These are phyloP conservation scores for Polydrusus tereticollis DNA, from an alignment of 2,888 invertebrate genomes.

Conservation along the genomic window DNA sequence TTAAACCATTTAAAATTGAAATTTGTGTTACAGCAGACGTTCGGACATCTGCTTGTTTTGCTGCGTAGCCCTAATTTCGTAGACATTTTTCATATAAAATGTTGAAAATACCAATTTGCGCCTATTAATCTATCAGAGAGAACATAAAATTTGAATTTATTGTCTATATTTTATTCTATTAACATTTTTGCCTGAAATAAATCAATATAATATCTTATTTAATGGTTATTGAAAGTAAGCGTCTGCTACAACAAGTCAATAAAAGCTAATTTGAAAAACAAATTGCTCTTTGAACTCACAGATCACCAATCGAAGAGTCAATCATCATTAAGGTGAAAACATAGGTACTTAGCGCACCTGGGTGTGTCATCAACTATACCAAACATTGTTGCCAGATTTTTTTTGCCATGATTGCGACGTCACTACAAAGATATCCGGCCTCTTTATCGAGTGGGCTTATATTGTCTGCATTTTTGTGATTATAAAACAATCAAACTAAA, in stretches of 20 bases:
- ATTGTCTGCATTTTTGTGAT: too few species aligned
- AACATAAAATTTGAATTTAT: not conserved
- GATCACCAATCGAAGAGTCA: slow-evolving; percentile 13
- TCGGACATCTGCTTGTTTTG: not conserved
- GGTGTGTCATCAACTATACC: slow-evolving; percentile 6
- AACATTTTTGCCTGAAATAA: slow-evolving; percentile 5
- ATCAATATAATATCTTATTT: slow-evolving; percentile 14
- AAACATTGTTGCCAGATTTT: not conserved
- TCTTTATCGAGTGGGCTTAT: too few species aligned
- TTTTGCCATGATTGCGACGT: too few species aligned
- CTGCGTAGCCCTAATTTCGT: not conserved
- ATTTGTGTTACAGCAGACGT: too few species aligned
- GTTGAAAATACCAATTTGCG: not conserved
- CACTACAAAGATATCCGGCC: too few species aligned
- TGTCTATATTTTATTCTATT: not conserved
- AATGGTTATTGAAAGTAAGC: slow-evolving; percentile 14
- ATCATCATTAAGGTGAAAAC: slow-evolving; percentile 25
- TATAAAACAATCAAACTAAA: too few species aligned
- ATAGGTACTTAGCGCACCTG: slow-evolving; percentile 11
- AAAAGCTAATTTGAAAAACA: slow-evolving; percentile 12
- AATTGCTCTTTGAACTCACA: slow-evolving; percentile 8
- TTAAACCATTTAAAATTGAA: not conserved
- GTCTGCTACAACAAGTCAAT: not conserved
- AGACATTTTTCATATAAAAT: not conserved
- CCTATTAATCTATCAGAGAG: not conserved